Evolutionary conservation across 1,140 invertebrate genomes (phyloP).

Genomic region (Eumaeus atala): DNA sequence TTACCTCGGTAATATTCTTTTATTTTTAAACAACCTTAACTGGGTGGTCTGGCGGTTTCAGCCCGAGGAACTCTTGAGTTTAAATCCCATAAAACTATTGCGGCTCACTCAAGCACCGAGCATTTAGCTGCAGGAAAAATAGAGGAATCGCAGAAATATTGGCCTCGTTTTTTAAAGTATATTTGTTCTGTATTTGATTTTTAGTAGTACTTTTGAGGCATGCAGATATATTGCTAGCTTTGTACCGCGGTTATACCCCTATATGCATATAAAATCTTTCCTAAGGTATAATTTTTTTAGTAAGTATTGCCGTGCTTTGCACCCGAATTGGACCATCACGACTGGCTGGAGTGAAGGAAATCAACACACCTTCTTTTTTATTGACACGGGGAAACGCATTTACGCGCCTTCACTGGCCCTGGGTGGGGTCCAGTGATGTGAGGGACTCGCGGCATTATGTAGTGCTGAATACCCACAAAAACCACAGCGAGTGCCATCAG

Average conservation of each 20-base stretch:
- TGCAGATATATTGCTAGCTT: background rate
- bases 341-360: no score
- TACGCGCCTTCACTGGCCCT: no score
- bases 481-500: no score
- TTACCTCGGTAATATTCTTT: background rate
- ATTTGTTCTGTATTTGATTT: background rate
- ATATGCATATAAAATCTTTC: no score
- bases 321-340: no score
- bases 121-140: background rate
- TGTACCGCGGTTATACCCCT: background rate
- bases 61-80: background rate
- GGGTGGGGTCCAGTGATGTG: no score
- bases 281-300: no score
- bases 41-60: background rate
- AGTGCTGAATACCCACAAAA: no score
- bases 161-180: background rate
- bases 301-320: no score
- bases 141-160: constrained; percentile 3
- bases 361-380: no score
- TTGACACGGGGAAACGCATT: no score
- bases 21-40: background rate
- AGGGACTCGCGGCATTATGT: no score
- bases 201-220: background rate
- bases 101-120: background rate
- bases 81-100: constrained; percentile 2